Evolutionary conservation across 1,140 invertebrate species (phyloP).

Genomic region (Ceratosolen solmsi): DNA sequence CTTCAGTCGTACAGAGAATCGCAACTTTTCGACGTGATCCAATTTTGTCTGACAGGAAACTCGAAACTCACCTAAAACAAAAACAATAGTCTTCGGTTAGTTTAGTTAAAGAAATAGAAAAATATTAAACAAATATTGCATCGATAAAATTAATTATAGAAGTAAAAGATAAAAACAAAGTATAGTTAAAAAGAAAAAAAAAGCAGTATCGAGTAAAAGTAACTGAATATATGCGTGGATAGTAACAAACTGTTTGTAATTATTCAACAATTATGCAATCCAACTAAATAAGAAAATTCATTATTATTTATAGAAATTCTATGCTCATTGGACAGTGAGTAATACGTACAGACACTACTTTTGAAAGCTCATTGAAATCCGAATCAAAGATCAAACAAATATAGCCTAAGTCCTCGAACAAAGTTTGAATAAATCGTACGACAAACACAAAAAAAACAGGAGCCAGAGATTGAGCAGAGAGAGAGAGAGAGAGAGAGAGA

Average conservation of each 20-base stretch:
- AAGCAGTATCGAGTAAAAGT: too few relatives aligned
- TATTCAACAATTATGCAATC: background rate
- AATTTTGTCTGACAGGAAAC: conserved; percentile 11
- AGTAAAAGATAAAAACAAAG: too few relatives aligned
- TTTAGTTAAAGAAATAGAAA: background rate
- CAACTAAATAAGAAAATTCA: background rate
- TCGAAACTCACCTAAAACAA: conserved; percentile 21
- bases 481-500: background rate
- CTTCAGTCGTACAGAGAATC: background rate
- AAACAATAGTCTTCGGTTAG: conserved; percentile 4
- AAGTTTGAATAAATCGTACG: conserved; percentile 8
- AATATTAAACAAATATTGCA: background rate
- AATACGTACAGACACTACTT: background rate
- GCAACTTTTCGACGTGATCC: background rate
- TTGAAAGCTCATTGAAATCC: background rate
- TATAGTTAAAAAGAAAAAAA: too few relatives aligned
- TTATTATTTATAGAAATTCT: background rate
- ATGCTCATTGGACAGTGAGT: background rate
- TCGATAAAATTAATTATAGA: too few relatives aligned
- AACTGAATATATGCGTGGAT: too few relatives aligned
- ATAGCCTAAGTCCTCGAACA: background rate
- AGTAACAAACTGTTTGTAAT: background rate
- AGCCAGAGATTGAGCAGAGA: too few relatives aligned
- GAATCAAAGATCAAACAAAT: conserved; percentile 2
- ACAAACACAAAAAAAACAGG: conserved; percentile 2